Base-by-base conservation (phyloP, 2,888 invertebrate genomes). In the Amphipoea oculea region DNA sequence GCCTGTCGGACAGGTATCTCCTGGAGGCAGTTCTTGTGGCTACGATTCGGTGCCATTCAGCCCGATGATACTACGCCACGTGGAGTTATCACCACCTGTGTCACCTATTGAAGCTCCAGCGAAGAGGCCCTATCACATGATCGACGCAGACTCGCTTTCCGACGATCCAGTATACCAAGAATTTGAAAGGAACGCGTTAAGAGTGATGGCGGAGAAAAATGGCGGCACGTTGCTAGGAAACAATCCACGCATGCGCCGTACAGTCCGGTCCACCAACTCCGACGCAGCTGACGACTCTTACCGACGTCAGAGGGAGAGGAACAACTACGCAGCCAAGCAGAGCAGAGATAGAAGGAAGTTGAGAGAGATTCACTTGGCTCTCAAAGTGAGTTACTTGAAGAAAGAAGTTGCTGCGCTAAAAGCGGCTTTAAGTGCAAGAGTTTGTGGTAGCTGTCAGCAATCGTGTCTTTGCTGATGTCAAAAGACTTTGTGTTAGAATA, bases 241-340 rank as follows among this genome's bases (percentile, higher is more conserved):
- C 51, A 98, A 98, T 89, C 97, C 98, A 0, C 97, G 98, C 90
- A 98, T 98, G 98, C 95, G 98, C n/a, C 94, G 98, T 48, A 95
- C 95, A 0, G 94, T 94, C 0, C 89, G 90, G 66, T 93, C 93
- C 2, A 72, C 70, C 6, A 94, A 86, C 54, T 90, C 92, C 65
- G 92, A 95, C 73, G 90, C 87, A 85, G 68, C 98, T 0, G 98
- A 99, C 92, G 98, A 98, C 5, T 98, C 98, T 0, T 99, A 99
- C 93, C 98, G 98, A 96, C 99, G 99, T 90, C 97, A 99, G 78
- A 96, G 99, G 17, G 97, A 98, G 86, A 99, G 99, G 92, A 99
- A 99, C 94, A 99, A 99, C 93, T 98, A 98, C 85, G 99, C 99
- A 0, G 99, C 99, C 0, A 99, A 99, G 94, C 97, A 99, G 88